A percentile compares a stretch with the other conserved stretches of the same genome.
Evolutionary conservation across 2,113 vertebrate genomes (phyloP).

Genomic region (Microcebus murinus): DNA sequence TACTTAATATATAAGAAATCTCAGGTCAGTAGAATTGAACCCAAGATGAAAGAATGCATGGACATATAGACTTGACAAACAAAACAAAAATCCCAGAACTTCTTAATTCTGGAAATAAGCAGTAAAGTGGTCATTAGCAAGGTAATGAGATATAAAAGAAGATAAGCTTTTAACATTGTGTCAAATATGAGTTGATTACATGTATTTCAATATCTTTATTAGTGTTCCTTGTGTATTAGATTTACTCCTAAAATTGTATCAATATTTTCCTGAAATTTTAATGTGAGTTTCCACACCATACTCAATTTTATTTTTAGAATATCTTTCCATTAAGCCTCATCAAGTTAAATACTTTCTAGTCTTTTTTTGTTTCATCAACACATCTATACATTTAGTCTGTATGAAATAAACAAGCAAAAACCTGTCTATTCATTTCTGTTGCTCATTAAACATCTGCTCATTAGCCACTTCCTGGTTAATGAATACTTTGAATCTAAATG

Average conservation of each 20-base stretch:
- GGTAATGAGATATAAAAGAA: background rate
- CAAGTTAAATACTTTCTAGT: background rate
- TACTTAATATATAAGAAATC: background rate
- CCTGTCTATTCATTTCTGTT: constrained; percentile 44
- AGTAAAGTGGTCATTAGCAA: background rate
- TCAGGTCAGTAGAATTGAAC: background rate
- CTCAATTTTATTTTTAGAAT: background rate
- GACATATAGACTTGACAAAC: background rate
- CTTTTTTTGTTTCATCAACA: background rate
- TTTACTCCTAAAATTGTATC: background rate
- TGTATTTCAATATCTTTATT: background rate
- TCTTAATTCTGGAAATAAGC: background rate
- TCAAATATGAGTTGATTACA: background rate
- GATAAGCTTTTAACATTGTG: background rate
- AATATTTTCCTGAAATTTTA: background rate
- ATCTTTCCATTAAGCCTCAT: background rate
- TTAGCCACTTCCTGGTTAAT: constrained; percentile 73
- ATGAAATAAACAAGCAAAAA: constrained; percentile 55
- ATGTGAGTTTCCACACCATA: background rate
- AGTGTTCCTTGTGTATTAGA: background rate
- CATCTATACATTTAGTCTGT: constrained; percentile 7
- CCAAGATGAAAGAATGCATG: background rate
- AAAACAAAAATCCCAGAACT: background rate
- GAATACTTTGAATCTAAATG: constrained; percentile 62
- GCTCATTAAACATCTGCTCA: constrained; percentile 73